A percentile compares a stretch with the other conserved stretches of the same genome.
phyloP scores from a whole-genome alignment of 2,797 vertebrate genomes.

The Acanthiza pusilla region DNA sequence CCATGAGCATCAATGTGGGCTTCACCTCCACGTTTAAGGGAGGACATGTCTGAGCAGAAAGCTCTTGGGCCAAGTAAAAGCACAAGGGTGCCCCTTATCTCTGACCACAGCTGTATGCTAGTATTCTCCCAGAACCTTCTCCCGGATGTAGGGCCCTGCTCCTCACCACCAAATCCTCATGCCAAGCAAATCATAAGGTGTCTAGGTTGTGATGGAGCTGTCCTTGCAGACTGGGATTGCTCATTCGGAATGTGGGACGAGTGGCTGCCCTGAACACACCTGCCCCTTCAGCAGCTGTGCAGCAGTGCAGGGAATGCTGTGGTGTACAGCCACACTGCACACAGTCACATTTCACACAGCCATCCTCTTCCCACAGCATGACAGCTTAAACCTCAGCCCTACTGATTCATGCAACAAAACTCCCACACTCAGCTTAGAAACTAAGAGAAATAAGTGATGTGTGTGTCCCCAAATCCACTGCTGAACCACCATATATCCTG shows the following conservation, averaged over 20 bases:
- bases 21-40: not conserved
- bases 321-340: not conserved
- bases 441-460: not conserved
- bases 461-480: not conserved
- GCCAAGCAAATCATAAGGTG: not conserved
- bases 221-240: not conserved
- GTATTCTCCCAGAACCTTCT: not conserved
- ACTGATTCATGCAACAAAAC: not conserved
- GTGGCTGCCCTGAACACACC: not conserved
- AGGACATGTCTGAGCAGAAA: not conserved
- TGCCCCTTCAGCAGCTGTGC: not conserved
- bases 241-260: rapidly evolving
- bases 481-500: not conserved
- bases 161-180: not conserved
- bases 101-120: not conserved
- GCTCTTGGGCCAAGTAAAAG: not conserved
- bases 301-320: not conserved
- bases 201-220: not conserved
- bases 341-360: not conserved
- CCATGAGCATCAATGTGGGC: not conserved
- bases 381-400: not conserved
- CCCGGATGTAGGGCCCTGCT: not conserved
- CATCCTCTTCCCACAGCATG: not conserved
- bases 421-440: not conserved
- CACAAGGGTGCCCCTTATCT: not conserved